A percentile compares a stretch with the other conserved stretches of the same genome.
phyloP scores from a whole-genome alignment of 2,888 invertebrate species.

The Proisotoma minuta region DNA sequence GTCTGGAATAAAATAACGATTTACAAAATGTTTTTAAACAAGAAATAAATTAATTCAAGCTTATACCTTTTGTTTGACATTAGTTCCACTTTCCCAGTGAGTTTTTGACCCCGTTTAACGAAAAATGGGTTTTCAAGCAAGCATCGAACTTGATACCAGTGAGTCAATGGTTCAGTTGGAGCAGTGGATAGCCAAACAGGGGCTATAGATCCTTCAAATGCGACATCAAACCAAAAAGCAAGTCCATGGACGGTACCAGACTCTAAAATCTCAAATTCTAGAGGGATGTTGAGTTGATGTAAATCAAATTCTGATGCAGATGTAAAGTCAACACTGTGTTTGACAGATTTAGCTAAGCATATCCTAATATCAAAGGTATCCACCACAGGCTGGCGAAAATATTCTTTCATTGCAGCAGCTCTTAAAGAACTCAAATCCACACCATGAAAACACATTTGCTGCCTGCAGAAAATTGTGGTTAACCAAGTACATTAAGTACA shows the following conservation, averaged over 20 bases:
- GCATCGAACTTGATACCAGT: constrained; percentile 97
- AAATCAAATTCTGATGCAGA: constrained; percentile 88
- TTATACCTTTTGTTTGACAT: constrained; percentile 81
- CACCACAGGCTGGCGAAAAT: constrained; percentile 95
- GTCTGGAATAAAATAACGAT: constrained; percentile 56
- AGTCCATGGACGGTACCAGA: constrained; percentile 94
- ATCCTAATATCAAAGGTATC: constrained; percentile 98
- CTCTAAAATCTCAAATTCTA: constrained; percentile 77
- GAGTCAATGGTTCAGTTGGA: constrained; percentile 94
- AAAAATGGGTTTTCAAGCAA: constrained; percentile 88
- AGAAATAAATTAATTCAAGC: constrained; percentile 3
- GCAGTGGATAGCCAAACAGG: constrained; percentile 96
- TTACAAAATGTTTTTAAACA: too few relatives aligned
- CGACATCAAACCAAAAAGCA: constrained; percentile 99
- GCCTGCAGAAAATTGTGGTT: constrained; percentile 54
- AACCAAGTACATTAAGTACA: too few relatives aligned
- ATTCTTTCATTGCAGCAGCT: constrained; percentile 90
- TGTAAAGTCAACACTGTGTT: constrained; percentile 90
- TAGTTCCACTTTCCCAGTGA: constrained; percentile 80
- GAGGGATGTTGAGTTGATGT: constrained; percentile 90
- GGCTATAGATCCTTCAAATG: constrained; percentile 83
- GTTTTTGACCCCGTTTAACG: constrained; percentile 85
- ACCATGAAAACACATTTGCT: constrained; percentile 95
- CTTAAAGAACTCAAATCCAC: constrained; percentile 89
- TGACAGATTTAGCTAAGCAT: constrained; percentile 88